Evolutionary conservation across 2,888 invertebrate species (phyloP).

Genomic region (Linyphia triangularis): DNA sequence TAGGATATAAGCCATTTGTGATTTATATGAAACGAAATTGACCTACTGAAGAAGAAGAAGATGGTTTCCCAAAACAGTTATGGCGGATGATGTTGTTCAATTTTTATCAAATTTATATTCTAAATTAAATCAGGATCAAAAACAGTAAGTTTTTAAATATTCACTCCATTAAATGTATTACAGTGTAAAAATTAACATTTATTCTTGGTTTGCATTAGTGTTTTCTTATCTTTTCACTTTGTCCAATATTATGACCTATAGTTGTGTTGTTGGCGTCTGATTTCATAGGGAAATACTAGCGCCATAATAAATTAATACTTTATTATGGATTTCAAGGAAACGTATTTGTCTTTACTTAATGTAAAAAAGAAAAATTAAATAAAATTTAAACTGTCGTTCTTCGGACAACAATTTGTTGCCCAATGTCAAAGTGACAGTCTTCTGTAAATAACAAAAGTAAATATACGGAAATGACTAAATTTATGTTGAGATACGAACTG

Average conservation of each 20-base stretch:
- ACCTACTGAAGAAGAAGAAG: constrained; percentile 65
- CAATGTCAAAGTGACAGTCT: constrained; percentile 24
- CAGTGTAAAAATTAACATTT: background rate
- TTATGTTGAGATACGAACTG: too few species aligned
- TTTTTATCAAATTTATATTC: constrained; percentile 63
- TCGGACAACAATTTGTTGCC: background rate
- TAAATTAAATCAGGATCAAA: constrained; percentile 59
- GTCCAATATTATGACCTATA: constrained; percentile 38
- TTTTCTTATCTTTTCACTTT: background rate
- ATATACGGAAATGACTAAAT: too few species aligned
- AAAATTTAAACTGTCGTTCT: background rate
- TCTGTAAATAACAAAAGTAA: background rate
- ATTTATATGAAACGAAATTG: constrained; percentile 35
- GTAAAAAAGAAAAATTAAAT: background rate
- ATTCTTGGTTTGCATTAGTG: background rate
- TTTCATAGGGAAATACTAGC: constrained; percentile 48
- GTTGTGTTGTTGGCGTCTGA: constrained; percentile 66
- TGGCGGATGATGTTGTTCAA: constrained; percentile 72
- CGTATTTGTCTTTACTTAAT: background rate
- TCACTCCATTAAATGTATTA: background rate
- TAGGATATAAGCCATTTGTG: background rate
- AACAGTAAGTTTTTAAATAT: constrained; percentile 49
- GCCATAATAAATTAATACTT: constrained; percentile 48
- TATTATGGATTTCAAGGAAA: background rate
- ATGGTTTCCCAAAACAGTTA: constrained; percentile 69